Base-by-base conservation (phyloP, 2,888 invertebrate species). In the Diplolepis rosae region DNA sequence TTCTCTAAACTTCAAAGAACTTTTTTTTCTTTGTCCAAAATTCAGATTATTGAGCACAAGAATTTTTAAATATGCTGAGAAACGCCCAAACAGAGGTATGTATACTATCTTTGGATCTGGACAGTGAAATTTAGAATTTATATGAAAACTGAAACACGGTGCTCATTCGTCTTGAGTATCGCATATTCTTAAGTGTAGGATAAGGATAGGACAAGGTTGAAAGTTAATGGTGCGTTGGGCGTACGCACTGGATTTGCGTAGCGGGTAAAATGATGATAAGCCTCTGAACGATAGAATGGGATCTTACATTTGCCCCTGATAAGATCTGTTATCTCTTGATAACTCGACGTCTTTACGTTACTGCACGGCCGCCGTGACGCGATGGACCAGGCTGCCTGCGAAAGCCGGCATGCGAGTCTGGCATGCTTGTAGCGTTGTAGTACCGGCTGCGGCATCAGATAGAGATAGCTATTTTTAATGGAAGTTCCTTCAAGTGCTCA, bases 381-480 rank as follows among this genome's bases (percentile, higher is more conserved):
- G 54, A 32, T 18, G 30, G 54, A n/a, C 28, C 28, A 52, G 28
- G 28, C 28, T 69, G 70, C 69, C 72, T 74, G 72, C 72, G 67
- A 75, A 71, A 75, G 70, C 69, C 71, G 48, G 56, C 68, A 65
- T 68, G 74, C 65, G 32, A 56, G 68, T 74, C 78, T 75, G 77
- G 73, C 73, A 71, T 78, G 78, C 77, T 81, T 78, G 77, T 72
- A 76, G 78, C 77, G 79, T 80, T 80, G 81, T 77, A 76, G 77
- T 81, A 78, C 80, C 76, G 70, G 73, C 52, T 52, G n/a, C n/a
- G n/a, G n/a, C n/a, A n/a, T 74, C 77, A 82, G 84, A 83, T 83
- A 84, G 82, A 83, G 85, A 85, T 85, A 85, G 84, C 85, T 85
- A 83, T 86, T 85, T 87, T 86, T 85, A 85, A 85, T 85, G 82